phyloP scores from a whole-genome alignment of 2,797 vertebrate species.

The Etheostoma perlongum region DNA sequence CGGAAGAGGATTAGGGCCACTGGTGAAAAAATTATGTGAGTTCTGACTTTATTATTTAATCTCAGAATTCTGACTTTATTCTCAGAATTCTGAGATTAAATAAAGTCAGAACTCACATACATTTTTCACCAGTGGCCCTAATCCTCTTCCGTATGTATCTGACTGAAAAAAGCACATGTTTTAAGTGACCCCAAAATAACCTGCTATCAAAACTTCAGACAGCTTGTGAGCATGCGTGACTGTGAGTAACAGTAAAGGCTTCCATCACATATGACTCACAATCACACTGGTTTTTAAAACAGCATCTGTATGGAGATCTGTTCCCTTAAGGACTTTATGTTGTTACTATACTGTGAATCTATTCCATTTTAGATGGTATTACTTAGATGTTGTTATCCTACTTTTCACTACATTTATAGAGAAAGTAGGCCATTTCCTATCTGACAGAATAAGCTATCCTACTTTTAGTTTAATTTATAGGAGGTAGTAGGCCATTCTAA shows the following conservation, averaged over 20 bases:
- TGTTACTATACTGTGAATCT: slow-evolving; percentile 3
- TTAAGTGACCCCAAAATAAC: background rate
- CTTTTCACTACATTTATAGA: too few species aligned
- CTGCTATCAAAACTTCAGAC: background rate
- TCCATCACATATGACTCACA: slow-evolving; percentile 35
- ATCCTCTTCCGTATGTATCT: background rate
- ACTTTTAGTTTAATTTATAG: too few species aligned
- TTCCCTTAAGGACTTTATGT: slow-evolving; percentile 22
- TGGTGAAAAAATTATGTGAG: too few species aligned
- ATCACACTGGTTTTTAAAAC: slow-evolving; percentile 18
- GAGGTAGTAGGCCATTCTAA: too few species aligned
- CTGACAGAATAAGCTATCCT: too few species aligned
- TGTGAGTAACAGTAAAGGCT: slow-evolving; percentile 29
- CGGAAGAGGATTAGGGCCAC: too few species aligned
- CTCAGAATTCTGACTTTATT: too few species aligned
- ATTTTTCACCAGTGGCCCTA: too few species aligned
- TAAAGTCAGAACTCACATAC: too few species aligned
- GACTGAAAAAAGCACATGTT: background rate
- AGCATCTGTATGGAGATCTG: slow-evolving; percentile 30
- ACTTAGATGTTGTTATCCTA: background rate
- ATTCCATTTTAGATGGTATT: slow-evolving; percentile 7
- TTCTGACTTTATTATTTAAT: too few species aligned
- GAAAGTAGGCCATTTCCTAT: too few species aligned
- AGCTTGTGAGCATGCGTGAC: slow-evolving; percentile 32
- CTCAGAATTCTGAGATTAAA: too few species aligned